A percentile compares a stretch with the other conserved stretches of the same genome.
Evolutionary conservation across 37 sponge, comb jelly and placozoan species (phyloP).

Genomic region (Diacarnus erythraeanus): DNA sequence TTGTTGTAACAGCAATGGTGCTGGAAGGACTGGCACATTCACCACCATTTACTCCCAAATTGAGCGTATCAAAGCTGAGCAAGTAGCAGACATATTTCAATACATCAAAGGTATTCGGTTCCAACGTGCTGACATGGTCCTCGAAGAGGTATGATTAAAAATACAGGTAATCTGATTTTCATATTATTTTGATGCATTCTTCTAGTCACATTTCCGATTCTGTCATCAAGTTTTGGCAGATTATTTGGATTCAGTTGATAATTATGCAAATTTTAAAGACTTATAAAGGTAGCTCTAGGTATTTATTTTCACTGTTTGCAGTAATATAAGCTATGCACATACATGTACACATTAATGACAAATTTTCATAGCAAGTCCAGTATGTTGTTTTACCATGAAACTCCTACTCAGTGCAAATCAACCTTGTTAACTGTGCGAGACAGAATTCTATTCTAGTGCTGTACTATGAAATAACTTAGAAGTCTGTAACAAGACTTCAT

Average conservation of each 20-base stretch:
- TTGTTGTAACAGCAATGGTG: constrained; percentile 56
- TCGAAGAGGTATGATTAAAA: constrained; percentile 40
- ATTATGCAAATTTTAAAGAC: constrained; percentile 51
- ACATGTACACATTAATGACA: too few species aligned
- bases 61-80: constrained; percentile 78
- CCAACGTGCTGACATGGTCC: constrained; percentile 51
- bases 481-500: too few species aligned
- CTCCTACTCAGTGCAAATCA: too few species aligned
- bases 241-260: constrained; percentile 35
- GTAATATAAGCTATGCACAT: too few species aligned
- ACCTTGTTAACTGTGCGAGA: too few species aligned
- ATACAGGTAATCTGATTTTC: not conserved
- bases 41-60: constrained; percentile 55
- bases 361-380: too few species aligned
- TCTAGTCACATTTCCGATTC: constrained; percentile 39
- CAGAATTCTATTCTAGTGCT: too few species aligned
- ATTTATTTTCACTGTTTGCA: too few species aligned
- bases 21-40: constrained; percentile 74
- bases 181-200: not conserved
- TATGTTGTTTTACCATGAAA: too few species aligned
- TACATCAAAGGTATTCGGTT: constrained; percentile 56
- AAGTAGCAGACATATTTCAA: constrained; percentile 65
- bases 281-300: too few species aligned
- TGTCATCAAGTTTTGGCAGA: constrained; percentile 47
- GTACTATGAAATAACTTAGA: too few species aligned